These are phyloP conservation scores for Phylloscopus whistleri DNA, from an alignment of 2,113 vertebrate species.

Conservation along the genomic window DNA sequence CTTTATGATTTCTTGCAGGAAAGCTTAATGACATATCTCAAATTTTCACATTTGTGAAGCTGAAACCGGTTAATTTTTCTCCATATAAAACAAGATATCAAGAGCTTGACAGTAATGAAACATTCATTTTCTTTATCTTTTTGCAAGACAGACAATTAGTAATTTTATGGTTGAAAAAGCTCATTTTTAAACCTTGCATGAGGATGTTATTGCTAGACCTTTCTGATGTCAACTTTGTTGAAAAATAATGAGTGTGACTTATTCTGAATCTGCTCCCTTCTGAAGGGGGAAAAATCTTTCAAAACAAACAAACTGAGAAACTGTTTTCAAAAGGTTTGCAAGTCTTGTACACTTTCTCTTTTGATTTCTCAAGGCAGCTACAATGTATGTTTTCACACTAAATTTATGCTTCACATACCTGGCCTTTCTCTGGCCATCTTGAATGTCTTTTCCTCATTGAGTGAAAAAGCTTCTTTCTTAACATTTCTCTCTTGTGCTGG, in stretches of 20 bases:
- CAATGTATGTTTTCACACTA: neutral
- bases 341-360: neutral
- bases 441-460: neutral
- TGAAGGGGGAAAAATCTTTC: neutral
- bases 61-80: constrained; percentile 70
- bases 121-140: constrained; percentile 76
- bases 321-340: neutral
- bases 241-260: constrained; percentile 39
- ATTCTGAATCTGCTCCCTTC: constrained; percentile 31
- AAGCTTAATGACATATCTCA: constrained; percentile 66
- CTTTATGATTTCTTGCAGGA: constrained; percentile 52
- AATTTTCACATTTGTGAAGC: constrained; percentile 65
- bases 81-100: constrained; percentile 69
- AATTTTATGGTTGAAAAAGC: constrained; percentile 76
- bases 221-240: constrained; percentile 67
- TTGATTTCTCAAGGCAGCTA: neutral
- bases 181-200: constrained; percentile 68
- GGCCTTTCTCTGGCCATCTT: neutral
- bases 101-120: constrained; percentile 71
- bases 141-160: constrained; percentile 77
- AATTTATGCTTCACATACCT: neutral
- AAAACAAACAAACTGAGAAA: constrained; percentile 9
- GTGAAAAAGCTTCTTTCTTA: neutral
- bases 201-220: constrained; percentile 60
- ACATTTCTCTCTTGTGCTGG: neutral